Evolutionary conservation across 2,113 vertebrate species (phyloP).

Genomic region (Datnioides undecimradiatus): DNA sequence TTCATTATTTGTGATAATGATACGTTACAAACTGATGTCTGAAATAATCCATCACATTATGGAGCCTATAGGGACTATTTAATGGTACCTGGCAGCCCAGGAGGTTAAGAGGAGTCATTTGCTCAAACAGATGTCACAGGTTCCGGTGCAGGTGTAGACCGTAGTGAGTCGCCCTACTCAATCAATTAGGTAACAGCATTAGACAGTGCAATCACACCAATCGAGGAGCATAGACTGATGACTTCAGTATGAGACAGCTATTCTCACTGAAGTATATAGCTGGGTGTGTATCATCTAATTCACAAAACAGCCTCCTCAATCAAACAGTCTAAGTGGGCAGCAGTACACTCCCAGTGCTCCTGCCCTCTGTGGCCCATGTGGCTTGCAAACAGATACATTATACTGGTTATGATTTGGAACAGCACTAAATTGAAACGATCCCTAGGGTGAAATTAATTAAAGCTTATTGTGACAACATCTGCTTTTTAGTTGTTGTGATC

Average conservation of each 20-base stretch:
- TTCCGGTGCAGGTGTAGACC: conserved; percentile 12
- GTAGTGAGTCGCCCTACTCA: neutral
- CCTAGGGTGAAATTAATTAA: neutral
- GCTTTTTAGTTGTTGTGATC: neutral
- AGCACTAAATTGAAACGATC: neutral
- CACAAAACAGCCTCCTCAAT: conserved; percentile 1
- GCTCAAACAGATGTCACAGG: conserved; percentile 36
- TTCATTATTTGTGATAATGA: neutral
- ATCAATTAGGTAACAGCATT: neutral
- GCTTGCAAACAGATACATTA: neutral
- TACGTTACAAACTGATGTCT: neutral
- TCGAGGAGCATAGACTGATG: conserved; percentile 8
- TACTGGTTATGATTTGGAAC: neutral
- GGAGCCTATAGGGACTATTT: too few species aligned
- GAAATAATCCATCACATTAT: conserved; percentile 2
- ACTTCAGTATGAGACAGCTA: conserved; percentile 19
- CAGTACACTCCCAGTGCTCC: neutral
- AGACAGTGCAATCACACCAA: neutral
- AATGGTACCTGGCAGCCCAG: neutral
- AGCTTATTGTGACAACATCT: neutral
- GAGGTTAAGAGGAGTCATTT: conserved; percentile 15
- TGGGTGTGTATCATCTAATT: conserved; percentile 1
- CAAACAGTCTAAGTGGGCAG: neutral
- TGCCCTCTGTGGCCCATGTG: neutral
- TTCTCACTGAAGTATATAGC: neutral